These are phyloP conservation scores for Cheilinus undulatus DNA, from an alignment of 2,113 vertebrate genomes.

Conservation along the genomic window DNA sequence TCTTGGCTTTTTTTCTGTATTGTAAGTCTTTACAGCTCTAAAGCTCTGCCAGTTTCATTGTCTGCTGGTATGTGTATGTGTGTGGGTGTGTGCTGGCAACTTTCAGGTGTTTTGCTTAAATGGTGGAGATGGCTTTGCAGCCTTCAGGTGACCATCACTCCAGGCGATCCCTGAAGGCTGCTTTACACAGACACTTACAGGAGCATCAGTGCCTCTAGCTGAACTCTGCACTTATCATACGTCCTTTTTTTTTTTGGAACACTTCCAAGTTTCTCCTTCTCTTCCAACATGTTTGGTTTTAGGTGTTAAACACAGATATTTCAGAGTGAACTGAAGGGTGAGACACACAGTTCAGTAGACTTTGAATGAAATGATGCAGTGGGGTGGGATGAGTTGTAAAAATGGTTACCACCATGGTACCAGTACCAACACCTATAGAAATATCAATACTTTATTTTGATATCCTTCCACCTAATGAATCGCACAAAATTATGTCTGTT, in stretches of 20 bases:
- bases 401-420: too few species aligned
- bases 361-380: slow-evolving; percentile 9
- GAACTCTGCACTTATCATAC: slow-evolving; percentile 31
- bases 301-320: slow-evolving; percentile 6
- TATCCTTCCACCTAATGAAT: too few species aligned
- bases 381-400: too few species aligned
- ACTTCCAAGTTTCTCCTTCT: slow-evolving; percentile 6
- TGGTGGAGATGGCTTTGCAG: slow-evolving; percentile 30
- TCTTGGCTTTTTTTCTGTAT: slow-evolving; percentile 36
- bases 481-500: too few species aligned
- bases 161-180: slow-evolving; percentile 62
- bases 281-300: slow-evolving; percentile 17
- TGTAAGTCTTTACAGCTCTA: slow-evolving; percentile 30
- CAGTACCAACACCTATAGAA: too few species aligned
- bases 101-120: slow-evolving; percentile 38
- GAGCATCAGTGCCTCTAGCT: slow-evolving; percentile 49
- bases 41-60: slow-evolving; percentile 26
- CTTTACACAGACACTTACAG: slow-evolving; percentile 40
- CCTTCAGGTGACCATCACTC: slow-evolving; percentile 59
- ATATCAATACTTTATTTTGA: too few species aligned
- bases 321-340: slow-evolving; percentile 19
- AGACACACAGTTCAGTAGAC: slow-evolving; percentile 1
- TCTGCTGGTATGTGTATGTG: slow-evolving; percentile 14
- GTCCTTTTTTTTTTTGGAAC: slow-evolving; percentile 32
- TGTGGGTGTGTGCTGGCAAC: slow-evolving; percentile 31